Conservation (phyloP, 2,797 vertebrate genomes). For the Amniataba percoides region DNA sequence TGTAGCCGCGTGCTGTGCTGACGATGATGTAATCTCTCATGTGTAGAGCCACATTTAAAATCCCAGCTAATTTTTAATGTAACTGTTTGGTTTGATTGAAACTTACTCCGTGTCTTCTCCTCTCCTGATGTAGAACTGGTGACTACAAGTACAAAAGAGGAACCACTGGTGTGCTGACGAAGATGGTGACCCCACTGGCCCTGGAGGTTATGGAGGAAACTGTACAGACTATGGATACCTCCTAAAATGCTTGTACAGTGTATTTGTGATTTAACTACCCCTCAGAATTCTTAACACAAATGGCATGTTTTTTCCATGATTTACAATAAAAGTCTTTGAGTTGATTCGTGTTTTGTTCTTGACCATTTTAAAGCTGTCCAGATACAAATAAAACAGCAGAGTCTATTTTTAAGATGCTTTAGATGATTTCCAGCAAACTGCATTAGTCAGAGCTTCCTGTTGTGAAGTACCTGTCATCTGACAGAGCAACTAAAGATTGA, state of each 20-base stretch:
- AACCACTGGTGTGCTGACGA: conserved; percentile 90
- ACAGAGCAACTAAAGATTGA: not conserved
- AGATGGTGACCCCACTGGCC: conserved; percentile 84
- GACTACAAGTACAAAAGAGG: conserved; percentile 94
- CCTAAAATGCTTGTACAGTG: conserved; percentile 80
- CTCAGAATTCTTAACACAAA: conserved; percentile 14
- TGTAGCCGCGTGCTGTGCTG: conserved; percentile 18
- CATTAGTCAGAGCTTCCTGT: not conserved
- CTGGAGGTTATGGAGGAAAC: conserved; percentile 92
- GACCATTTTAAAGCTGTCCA: not conserved
- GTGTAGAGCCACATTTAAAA: conserved; percentile 3
- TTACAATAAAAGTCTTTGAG: conserved; percentile 78
- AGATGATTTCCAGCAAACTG: not conserved
- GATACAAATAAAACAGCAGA: not conserved
- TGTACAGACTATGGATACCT: conserved; percentile 97
- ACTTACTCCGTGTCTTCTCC: not conserved
- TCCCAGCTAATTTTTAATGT: not conserved
- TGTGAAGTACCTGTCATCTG: not conserved
- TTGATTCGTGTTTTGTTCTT: conserved; percentile 14
- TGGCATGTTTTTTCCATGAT: conserved; percentile 63
- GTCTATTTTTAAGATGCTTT: not conserved
- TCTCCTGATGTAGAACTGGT: conserved; percentile 85
- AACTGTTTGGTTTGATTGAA: not conserved
- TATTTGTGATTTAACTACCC: not conserved
- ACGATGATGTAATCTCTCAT: not conserved